Conservation (phyloP, 2,113 vertebrate species). For the Helogale parvula region DNA sequence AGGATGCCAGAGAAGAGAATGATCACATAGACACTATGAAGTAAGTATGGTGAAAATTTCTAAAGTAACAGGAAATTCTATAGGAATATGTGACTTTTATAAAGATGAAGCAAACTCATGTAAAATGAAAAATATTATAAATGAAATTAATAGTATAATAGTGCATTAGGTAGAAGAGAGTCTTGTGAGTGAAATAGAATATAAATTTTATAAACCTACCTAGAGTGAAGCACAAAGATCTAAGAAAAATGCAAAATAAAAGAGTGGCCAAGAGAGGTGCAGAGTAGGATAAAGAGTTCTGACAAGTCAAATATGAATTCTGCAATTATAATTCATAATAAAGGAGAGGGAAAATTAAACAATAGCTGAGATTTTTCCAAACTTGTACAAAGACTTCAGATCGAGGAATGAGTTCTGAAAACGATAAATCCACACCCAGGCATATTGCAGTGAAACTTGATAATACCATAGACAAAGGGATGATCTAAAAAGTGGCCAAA, state of each 20-base stretch:
- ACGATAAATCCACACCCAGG: neutral
- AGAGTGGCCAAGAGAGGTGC: neutral
- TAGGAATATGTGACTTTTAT: neutral
- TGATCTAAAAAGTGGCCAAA: neutral
- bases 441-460: neutral
- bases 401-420: neutral
- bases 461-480: neutral
- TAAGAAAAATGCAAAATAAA: neutral
- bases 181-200: neutral
- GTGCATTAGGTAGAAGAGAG: neutral
- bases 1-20: neutral
- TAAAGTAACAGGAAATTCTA: neutral
- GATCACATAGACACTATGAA: neutral
- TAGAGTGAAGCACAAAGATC: neutral
- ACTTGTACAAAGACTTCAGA: neutral
- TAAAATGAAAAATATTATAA: constrained; percentile 10
- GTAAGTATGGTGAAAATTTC: neutral
- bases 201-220: neutral
- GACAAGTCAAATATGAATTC: neutral
- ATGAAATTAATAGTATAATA: neutral
- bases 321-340: neutral
- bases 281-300: neutral
- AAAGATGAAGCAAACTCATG: neutral
- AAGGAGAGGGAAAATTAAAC: neutral
- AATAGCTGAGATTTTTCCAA: neutral